Base-by-base conservation (phyloP, 2,113 vertebrate species). In the Pelecanus crispus region DNA sequence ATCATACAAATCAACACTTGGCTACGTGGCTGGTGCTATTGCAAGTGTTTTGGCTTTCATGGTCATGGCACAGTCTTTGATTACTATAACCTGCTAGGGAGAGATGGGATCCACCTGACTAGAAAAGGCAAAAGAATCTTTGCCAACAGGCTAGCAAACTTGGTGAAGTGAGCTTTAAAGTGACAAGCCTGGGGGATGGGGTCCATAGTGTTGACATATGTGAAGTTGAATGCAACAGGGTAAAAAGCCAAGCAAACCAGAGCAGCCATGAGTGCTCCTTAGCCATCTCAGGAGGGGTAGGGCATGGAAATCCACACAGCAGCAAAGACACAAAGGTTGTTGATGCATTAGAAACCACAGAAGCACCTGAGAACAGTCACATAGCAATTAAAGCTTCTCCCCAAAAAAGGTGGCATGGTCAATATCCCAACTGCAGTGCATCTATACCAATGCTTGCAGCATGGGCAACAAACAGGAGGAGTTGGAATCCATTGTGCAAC, bases 291-390 rank as follows among this genome's bases (percentile, higher is more conserved):
- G 25, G 49, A 44, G 11, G 19, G 8, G 6, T 5, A 44, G 25
- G 11, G 6, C 11, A 44, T 66, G 49, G 11, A 66, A 32, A 44
- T n/a, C 59, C 36, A 63, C 4, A 2, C 0, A 1, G 14, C 24
- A 80, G 24, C 10, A 52, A 63, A 63, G 29, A 34, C 13, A 11
- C 28, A 38, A 50, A 20, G 28, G 29, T 49, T 45, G 58, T 18
- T 38, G n/a, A 22, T 61, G 11, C 2, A 0, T 77, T 77, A 36
- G 56, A 62, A 62, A 62, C 74, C 74, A 18, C 3, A 1, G n/a
- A 36, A 61, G 20, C 20, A 61, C 44, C 56, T 56, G 55, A 34
- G 55, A 13, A 56, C 11, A 56, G 32, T 56, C 55, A 56, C 55
- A 56, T 38, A 18, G 29, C 38, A 73, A 42, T 73, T 73, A 55